Percentiles rank a stretch among this genome's conserved stretches.
These are phyloP conservation scores for Paramormyrops hopkinsi DNA, from an alignment of 2,797 vertebrate species.

Conservation along the genomic window DNA sequence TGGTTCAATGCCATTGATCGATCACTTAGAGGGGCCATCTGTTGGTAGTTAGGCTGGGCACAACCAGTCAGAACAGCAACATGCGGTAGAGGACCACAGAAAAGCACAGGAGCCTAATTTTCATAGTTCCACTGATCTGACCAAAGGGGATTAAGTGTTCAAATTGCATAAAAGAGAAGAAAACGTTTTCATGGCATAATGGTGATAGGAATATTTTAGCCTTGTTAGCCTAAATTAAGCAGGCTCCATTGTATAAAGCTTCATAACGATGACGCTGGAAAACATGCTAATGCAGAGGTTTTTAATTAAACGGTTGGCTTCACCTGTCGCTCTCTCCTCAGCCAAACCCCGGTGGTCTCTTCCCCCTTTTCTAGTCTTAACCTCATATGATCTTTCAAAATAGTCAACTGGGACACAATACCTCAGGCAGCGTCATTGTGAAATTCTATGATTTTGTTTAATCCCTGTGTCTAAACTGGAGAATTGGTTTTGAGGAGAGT, in stretches of 20 bases:
- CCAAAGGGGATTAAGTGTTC: slow-evolving; percentile 1
- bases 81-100: background rate
- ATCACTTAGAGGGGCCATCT: background rate
- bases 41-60: background rate
- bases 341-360: background rate
- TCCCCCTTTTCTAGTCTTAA: background rate
- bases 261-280: background rate
- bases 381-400: background rate
- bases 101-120: background rate
- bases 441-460: background rate
- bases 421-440: background rate
- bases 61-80: background rate
- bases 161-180: background rate
- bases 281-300: background rate
- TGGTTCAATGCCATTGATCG: background rate
- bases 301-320: background rate
- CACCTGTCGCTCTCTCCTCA: background rate
- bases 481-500: background rate
- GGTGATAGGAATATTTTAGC: background rate
- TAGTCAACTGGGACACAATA: background rate
- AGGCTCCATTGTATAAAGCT: background rate
- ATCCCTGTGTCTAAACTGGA: background rate
- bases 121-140: background rate
- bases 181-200: background rate
- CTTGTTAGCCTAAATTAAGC: background rate